phyloP scores from a whole-genome alignment of 2,888 invertebrate species.

The Limnephilus lunatus region DNA sequence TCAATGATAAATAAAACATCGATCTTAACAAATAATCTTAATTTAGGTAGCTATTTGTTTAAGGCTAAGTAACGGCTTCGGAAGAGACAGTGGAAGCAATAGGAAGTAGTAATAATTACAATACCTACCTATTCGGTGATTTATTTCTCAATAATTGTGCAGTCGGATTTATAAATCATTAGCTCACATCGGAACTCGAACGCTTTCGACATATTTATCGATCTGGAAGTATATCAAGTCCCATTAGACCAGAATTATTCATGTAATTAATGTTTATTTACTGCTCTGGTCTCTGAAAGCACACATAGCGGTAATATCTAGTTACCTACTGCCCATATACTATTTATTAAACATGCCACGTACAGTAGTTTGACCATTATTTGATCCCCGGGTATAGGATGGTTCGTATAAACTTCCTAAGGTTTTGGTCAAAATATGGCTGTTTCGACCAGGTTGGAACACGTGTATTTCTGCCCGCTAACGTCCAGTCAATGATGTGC shows the following conservation, averaged over 20 bases:
- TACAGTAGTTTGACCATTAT: background rate
- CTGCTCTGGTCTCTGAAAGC: background rate
- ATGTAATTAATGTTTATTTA: conserved; percentile 2
- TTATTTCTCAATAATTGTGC: conserved; percentile 44
- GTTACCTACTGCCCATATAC: background rate
- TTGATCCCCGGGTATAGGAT: too few species aligned
- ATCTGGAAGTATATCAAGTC: conserved; percentile 37
- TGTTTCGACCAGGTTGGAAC: too few species aligned
- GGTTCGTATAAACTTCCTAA: too few species aligned
- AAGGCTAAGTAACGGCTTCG: background rate
- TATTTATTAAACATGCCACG: background rate
- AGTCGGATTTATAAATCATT: conserved; percentile 5
- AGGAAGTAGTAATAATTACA: conserved; percentile 10
- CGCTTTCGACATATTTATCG: conserved; percentile 40
- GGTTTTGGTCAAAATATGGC: too few species aligned
- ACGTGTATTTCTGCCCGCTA: too few species aligned
- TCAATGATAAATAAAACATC: too few species aligned
- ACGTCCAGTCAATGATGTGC: too few species aligned
- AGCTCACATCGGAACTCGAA: conserved; percentile 34
- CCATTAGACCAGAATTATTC: conserved; percentile 25
- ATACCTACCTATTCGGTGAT: conserved; percentile 5
- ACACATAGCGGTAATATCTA: background rate
- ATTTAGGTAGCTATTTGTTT: background rate
- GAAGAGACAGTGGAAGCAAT: background rate
- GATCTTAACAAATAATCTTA: background rate